Evolutionary conservation across 1,140 invertebrate species (phyloP).

Genomic region (Ceratina calcarata): DNA sequence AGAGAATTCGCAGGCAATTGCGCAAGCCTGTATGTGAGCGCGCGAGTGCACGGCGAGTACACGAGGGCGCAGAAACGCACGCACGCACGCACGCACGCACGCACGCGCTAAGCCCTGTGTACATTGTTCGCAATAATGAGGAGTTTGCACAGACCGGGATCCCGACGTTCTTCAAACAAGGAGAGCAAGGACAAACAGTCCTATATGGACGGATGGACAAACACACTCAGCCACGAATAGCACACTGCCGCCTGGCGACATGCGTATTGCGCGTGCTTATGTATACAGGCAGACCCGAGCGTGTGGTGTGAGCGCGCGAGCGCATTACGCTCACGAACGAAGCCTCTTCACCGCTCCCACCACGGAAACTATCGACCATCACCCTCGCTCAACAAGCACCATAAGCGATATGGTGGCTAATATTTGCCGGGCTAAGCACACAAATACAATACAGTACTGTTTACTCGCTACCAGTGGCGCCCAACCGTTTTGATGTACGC

Average conservation of each 20-base stretch:
- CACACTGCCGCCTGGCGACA: conserved; percentile 44
- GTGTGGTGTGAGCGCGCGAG: not conserved
- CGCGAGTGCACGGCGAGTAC: conserved; percentile 31
- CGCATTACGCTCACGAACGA: conserved; percentile 25
- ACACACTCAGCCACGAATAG: conserved; percentile 70
- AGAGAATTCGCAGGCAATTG: not conserved
- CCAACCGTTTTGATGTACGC: conserved; percentile 50
- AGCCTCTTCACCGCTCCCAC: conserved; percentile 47
- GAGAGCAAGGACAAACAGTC: conserved; percentile 71
- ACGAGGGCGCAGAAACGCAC: conserved; percentile 15
- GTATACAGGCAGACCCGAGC: conserved; percentile 17
- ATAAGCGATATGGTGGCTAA: conserved; percentile 80
- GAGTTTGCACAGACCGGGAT: conserved; percentile 77
- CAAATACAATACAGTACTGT: conserved; percentile 76
- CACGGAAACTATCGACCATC: conserved; percentile 64
- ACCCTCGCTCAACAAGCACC: conserved; percentile 73
- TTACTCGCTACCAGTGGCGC: conserved; percentile 63
- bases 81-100: conserved; percentile 44
- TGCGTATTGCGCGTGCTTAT: conserved; percentile 20
- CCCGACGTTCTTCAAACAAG: conserved; percentile 76
- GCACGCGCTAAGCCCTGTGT: conserved; percentile 67
- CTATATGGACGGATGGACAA: conserved; percentile 72
- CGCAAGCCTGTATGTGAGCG: not conserved
- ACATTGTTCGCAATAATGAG: conserved; percentile 76
- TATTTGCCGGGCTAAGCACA: conserved; percentile 78